These are phyloP conservation scores for Prorops nasuta DNA, from an alignment of 1,140 invertebrate species.

Conservation along the genomic window DNA sequence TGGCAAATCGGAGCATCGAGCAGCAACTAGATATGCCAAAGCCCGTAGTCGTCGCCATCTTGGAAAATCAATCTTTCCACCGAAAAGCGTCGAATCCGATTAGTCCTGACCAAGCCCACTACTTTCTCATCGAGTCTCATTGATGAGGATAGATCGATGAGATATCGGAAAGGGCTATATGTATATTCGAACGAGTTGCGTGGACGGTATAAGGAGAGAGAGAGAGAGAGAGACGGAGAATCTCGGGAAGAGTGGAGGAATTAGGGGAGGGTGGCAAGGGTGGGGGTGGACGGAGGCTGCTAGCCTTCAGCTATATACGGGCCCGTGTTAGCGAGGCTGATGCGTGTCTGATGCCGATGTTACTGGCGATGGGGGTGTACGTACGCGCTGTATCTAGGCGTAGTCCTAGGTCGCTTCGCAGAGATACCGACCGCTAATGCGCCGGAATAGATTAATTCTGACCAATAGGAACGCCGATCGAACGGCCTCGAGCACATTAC, in stretches of 20 bases:
- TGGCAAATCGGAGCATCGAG: not conserved
- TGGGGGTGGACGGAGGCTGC: not conserved
- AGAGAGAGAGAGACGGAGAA: not conserved
- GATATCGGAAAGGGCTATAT: too few species aligned
- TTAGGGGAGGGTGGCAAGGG: not conserved
- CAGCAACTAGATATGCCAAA: not conserved
- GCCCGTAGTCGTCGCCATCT: too few species aligned
- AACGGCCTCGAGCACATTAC: slow-evolving; percentile 57
- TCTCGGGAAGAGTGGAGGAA: too few species aligned
- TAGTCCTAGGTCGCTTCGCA: not conserved
- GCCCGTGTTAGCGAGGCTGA: too few species aligned
- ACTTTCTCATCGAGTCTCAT: not conserved
- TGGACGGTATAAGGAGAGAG: not conserved
- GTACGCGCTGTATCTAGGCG: slow-evolving; percentile 1
- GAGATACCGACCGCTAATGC: slow-evolving; percentile 53
- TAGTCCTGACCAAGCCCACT: not conserved
- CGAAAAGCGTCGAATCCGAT: not conserved
- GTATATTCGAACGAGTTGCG: too few species aligned
- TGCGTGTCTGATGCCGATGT: not conserved
- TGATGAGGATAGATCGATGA: not conserved
- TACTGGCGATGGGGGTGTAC: too few species aligned
- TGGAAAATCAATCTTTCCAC: not conserved
- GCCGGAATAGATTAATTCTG: slow-evolving; percentile 58
- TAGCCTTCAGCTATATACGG: not conserved
- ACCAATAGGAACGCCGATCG: slow-evolving; percentile 57